Conservation (phyloP, 2,888 invertebrate species). For the Sepioteuthis lessoniana region DNA sequence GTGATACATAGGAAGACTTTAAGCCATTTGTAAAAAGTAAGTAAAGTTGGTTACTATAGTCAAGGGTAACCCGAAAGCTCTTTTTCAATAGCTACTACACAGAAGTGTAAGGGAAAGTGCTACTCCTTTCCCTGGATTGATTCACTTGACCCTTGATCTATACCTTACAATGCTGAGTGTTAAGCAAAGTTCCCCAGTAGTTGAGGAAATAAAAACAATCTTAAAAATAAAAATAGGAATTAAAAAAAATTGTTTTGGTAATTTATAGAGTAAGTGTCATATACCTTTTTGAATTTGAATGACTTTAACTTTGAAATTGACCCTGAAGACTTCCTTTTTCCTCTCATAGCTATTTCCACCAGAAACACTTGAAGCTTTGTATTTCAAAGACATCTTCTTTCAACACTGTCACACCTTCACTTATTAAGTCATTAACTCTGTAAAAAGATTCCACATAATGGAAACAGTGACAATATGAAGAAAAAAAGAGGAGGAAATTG, state of each 20-base stretch:
- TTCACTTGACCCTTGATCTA: too few relatives aligned
- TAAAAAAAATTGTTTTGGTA: not conserved
- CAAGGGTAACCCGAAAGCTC: too few relatives aligned
- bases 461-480: not conserved
- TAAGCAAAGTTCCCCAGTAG: too few relatives aligned
- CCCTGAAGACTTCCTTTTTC: not conserved
- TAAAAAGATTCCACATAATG: not conserved
- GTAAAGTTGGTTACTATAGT: too few relatives aligned
- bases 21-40: too few relatives aligned
- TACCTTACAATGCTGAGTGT: too few relatives aligned
- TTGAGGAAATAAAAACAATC: not conserved
- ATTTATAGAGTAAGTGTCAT: not conserved
- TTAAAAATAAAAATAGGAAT: not conserved
- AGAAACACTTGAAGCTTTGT: constrained; percentile 16
- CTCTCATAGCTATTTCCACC: not conserved
- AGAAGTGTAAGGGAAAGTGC: too few relatives aligned
- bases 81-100: too few relatives aligned
- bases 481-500: not conserved
- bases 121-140: too few relatives aligned
- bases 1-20: too few relatives aligned
- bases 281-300: not conserved
- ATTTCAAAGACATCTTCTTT: not conserved
- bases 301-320: not conserved
- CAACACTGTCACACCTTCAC: not conserved
- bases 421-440: not conserved